phyloP scores from a whole-genome alignment of 2,888 invertebrate genomes.

The Deilephila porcellus region DNA sequence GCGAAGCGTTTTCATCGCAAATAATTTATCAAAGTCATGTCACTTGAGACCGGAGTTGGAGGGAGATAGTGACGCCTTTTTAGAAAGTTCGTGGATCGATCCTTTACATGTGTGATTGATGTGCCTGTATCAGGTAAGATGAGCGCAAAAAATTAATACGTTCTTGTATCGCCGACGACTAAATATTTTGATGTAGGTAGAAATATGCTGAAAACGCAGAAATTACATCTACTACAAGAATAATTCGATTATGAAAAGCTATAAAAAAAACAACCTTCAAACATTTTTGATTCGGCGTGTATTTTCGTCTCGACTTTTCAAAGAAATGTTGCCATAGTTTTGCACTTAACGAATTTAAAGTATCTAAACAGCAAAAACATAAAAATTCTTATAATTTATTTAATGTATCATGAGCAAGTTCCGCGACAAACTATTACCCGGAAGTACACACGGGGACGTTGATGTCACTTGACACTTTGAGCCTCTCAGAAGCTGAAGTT shows the following conservation, averaged over 20 bases:
- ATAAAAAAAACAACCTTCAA: no score
- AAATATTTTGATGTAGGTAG: neutral
- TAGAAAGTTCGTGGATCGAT: constrained; percentile 62
- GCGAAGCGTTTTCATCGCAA: constrained; percentile 41
- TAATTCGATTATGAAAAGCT: no score
- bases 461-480: constrained; percentile 18
- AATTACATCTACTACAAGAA: no score
- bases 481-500: neutral
- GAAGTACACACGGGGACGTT: neutral
- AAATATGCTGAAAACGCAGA: no score
- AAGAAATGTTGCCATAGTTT: no score
- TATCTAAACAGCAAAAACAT: neutral
- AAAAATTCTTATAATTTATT: neutral
- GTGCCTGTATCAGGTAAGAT: constrained; percentile 47
- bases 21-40: constrained; percentile 74
- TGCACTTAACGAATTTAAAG: no score
- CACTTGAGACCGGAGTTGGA: constrained; percentile 53
- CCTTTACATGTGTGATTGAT: constrained; percentile 56
- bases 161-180: neutral
- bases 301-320: no score
- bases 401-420: neutral
- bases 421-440: neutral
- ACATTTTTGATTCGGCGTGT: no score
- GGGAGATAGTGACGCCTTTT: constrained; percentile 60
- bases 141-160: constrained; percentile 13